These are phyloP conservation scores for Sminthopsis crassicaudata DNA, from an alignment of 2,113 vertebrate genomes.

Conservation along the genomic window DNA sequence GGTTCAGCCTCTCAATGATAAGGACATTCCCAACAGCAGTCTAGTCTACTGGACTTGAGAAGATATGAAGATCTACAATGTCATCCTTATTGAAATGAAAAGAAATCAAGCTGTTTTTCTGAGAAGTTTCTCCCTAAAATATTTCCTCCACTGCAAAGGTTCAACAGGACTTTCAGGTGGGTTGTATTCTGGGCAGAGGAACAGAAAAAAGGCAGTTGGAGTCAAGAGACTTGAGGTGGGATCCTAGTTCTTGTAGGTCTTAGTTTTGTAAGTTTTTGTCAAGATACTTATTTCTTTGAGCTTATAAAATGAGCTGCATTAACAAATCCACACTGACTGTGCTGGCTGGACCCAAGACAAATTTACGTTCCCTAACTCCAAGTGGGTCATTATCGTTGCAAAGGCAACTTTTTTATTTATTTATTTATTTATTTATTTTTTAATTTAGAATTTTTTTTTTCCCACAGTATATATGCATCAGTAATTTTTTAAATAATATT, in stretches of 20 bases:
- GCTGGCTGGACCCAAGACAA: too few species aligned
- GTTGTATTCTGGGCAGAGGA: too few species aligned
- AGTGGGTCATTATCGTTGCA: too few species aligned
- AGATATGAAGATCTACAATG: constrained; percentile 93
- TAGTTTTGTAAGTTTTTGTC: background rate
- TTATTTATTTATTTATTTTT: too few species aligned
- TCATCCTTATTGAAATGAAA: constrained; percentile 83
- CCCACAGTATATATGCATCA: too few species aligned
- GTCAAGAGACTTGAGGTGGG: background rate
- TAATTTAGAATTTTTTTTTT: too few species aligned
- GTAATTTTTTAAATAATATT: too few species aligned
- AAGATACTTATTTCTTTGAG: too few species aligned
- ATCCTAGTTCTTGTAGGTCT: background rate
- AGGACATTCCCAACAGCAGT: constrained; percentile 10
- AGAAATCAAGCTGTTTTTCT: background rate
- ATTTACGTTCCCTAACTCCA: too few species aligned
- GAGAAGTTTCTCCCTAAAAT: background rate
- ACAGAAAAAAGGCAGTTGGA: background rate
- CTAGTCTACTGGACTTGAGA: background rate
- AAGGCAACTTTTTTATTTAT: too few species aligned
- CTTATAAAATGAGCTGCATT: background rate
- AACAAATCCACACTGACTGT: background rate
- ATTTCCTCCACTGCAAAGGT: too few species aligned
- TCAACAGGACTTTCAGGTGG: background rate
- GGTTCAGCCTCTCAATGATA: background rate